phyloP scores from a whole-genome alignment of 2,888 invertebrate genomes.

The Germaria angustata region DNA sequence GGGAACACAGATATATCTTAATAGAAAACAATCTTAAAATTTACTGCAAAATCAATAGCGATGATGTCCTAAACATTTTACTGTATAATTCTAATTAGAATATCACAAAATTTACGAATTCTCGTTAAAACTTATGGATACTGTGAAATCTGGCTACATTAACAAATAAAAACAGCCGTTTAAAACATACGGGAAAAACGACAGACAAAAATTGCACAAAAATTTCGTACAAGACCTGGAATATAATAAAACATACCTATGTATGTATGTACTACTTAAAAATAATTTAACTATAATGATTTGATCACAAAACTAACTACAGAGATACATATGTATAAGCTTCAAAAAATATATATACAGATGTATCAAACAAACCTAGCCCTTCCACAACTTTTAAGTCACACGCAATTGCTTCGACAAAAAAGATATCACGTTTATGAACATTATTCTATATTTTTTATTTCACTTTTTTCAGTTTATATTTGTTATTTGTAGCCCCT shows the following conservation, averaged over 20 bases:
- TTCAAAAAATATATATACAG: neutral
- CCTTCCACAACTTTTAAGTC: neutral
- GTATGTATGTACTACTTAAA: neutral
- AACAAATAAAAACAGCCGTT: slow-evolving; percentile 40
- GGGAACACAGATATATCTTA: too few species aligned
- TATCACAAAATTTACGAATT: too few species aligned
- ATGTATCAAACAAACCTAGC: neutral
- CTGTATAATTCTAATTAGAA: too few species aligned
- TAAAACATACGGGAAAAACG: slow-evolving; percentile 36
- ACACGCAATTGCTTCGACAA: neutral
- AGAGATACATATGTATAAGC: neutral
- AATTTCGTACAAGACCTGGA: neutral
- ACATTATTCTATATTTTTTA: neutral
- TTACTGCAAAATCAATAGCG: too few species aligned
- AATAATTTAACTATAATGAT: neutral
- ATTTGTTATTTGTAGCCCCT: slow-evolving; percentile 16
- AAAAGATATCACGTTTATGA: neutral
- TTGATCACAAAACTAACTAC: neutral
- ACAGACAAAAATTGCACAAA: slow-evolving; percentile 19
- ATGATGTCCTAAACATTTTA: too few species aligned
- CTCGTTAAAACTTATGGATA: too few species aligned
- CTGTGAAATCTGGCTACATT: slow-evolving; percentile 18
- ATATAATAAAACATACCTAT: neutral
- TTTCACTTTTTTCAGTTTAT: slow-evolving; percentile 9
- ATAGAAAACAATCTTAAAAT: too few species aligned